These are phyloP conservation scores for Drosophila guanche DNA, from an alignment of 1,140 invertebrate genomes.

Conservation along the genomic window DNA sequence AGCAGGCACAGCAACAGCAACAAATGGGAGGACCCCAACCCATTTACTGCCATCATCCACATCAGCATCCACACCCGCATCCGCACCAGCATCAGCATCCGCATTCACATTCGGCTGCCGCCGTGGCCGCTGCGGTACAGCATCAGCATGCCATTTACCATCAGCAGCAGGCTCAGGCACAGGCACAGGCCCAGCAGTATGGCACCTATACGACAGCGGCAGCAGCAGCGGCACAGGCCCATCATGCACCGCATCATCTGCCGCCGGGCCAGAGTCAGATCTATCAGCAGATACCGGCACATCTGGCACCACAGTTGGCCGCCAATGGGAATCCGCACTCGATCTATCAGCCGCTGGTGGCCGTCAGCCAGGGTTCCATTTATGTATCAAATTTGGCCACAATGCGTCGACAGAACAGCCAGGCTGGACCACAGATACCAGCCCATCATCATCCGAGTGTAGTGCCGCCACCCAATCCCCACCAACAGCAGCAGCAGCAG, in stretches of 20 bases:
- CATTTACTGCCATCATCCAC: slow-evolving; percentile 82
- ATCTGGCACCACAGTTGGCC: slow-evolving; percentile 64
- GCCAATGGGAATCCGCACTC: slow-evolving; percentile 79
- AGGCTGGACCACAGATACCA: slow-evolving; percentile 69
- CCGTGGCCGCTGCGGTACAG: slow-evolving; percentile 77
- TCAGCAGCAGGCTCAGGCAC: slow-evolving; percentile 73
- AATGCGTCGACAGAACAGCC: slow-evolving; percentile 79
- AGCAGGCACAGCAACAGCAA: slow-evolving; percentile 55
- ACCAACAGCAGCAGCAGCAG: slow-evolving; percentile 38
- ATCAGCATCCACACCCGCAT: slow-evolving; percentile 76
- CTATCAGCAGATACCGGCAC: slow-evolving; percentile 81
- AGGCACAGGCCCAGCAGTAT: slow-evolving; percentile 64
- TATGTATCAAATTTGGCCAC: slow-evolving; percentile 81
- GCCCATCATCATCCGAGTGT: slow-evolving; percentile 67
- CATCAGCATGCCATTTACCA: slow-evolving; percentile 82
- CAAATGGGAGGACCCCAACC: slow-evolving; percentile 81
- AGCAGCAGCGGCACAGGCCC: slow-evolving; percentile 59
- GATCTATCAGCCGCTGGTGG: slow-evolving; percentile 80
- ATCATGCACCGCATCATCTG: slow-evolving; percentile 75
- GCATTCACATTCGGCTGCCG: slow-evolving; percentile 78
- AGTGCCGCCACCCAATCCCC: slow-evolving; percentile 34
- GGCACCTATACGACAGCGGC: slow-evolving; percentile 76
- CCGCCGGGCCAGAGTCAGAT: slow-evolving; percentile 76
- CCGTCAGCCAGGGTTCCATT: slow-evolving; percentile 79
- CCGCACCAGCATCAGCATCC: slow-evolving; percentile 81